phyloP scores from a whole-genome alignment of 2,888 invertebrate species.

The Drosophila trichaetosa region DNA sequence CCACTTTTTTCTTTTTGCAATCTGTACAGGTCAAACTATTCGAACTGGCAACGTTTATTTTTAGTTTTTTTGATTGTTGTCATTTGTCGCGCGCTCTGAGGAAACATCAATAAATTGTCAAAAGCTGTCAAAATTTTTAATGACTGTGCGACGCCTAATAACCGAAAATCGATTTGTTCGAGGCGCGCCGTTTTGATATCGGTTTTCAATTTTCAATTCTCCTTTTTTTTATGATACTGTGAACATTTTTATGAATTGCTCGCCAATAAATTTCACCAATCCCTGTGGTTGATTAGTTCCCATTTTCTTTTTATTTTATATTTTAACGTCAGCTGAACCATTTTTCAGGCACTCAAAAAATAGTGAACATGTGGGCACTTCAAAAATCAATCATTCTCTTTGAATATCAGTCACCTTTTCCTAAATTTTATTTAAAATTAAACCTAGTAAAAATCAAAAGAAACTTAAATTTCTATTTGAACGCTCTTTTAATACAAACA shows the following conservation, averaged over 20 bases:
- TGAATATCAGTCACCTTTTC: too few relatives aligned
- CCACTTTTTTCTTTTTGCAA: constrained; percentile 72
- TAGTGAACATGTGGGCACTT: constrained; percentile 42
- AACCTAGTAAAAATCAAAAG: neutral
- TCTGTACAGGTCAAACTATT: constrained; percentile 70
- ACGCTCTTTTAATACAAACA: neutral
- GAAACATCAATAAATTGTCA: constrained; percentile 75
- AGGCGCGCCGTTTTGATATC: constrained; percentile 27
- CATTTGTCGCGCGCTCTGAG: constrained; percentile 67
- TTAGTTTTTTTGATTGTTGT: constrained; percentile 54
- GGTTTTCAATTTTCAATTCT: constrained; percentile 38
- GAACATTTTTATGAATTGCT: constrained; percentile 71
- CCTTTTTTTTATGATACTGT: constrained; percentile 45
- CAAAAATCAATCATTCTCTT: constrained; percentile 21
- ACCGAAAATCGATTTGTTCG: constrained; percentile 69
- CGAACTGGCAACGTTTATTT: constrained; percentile 25
- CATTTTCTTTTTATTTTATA: constrained; percentile 32
- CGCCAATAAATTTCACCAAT: constrained; percentile 21
- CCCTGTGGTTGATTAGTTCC: constrained; percentile 23
- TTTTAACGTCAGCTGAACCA: constrained; percentile 43
- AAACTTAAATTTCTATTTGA: neutral
- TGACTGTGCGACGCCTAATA: constrained; percentile 79
- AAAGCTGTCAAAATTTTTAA: constrained; percentile 79
- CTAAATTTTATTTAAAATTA: neutral
- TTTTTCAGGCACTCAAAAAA: constrained; percentile 32